A percentile compares a stretch with the other conserved stretches of the same genome.
These are phyloP conservation scores for Xiphorhynchus erythropygius DNA, from an alignment of 2,797 vertebrate species.

Conservation along the genomic window DNA sequence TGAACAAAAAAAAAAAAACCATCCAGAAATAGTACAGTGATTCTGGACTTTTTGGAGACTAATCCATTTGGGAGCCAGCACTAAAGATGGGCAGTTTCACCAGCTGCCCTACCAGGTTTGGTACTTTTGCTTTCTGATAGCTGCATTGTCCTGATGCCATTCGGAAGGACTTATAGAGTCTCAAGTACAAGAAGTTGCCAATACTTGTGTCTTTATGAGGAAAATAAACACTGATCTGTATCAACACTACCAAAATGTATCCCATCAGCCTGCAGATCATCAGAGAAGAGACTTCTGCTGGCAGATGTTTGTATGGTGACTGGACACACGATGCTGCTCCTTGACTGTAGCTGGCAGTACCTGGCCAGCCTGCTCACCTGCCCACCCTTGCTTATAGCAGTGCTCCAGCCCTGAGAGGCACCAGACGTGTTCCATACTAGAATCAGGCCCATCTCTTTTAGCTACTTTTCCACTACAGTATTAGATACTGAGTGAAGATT, in stretches of 20 bases:
- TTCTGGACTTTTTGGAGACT: neutral
- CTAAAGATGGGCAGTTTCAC: neutral
- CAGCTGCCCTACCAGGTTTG: neutral
- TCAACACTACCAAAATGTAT: neutral
- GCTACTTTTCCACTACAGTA: neutral
- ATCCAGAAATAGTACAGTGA: neutral
- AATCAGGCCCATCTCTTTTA: neutral
- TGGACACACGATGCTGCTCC: rapidly evolving
- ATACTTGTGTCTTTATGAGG: neutral
- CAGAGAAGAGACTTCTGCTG: neutral
- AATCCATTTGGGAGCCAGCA: neutral
- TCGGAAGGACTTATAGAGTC: neutral
- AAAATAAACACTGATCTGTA: neutral
- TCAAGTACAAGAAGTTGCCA: neutral
- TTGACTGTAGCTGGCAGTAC: neutral
- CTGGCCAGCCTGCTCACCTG: neutral
- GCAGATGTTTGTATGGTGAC: neutral
- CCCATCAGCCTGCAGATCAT: neutral
- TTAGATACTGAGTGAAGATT: neutral
- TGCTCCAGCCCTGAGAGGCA: neutral
- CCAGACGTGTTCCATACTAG: neutral
- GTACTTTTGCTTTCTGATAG: neutral
- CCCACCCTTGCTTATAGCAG: rapidly evolving
- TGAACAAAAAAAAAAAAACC: neutral
- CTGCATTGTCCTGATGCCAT: neutral